phyloP scores from a whole-genome alignment of 2,797 vertebrate genomes.

The Sebastes hopkinsi region DNA sequence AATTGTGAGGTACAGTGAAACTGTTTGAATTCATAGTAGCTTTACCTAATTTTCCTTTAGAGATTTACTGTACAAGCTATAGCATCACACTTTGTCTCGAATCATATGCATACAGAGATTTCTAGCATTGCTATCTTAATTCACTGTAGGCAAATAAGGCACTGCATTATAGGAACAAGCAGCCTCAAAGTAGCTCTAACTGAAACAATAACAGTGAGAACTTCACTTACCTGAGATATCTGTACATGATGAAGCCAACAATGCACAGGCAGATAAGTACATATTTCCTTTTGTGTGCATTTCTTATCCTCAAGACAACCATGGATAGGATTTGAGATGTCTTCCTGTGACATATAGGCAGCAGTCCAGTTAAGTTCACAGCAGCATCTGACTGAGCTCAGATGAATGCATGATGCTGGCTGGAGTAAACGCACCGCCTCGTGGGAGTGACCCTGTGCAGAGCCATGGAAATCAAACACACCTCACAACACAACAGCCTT shows the following conservation, averaged over 20 bases:
- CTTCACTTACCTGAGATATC: slow-evolving; percentile 75
- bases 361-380: neutral
- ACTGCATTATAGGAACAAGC: neutral
- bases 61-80: neutral
- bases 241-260: slow-evolving; percentile 74
- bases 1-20: neutral
- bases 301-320: slow-evolving; percentile 77
- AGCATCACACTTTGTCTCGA: neutral
- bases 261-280: slow-evolving; percentile 75
- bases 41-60: neutral
- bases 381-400: slow-evolving; percentile 30
- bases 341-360: slow-evolving; percentile 11
- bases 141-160: neutral
- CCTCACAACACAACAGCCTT: slow-evolving; percentile 5
- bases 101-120: neutral
- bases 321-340: slow-evolving; percentile 51
- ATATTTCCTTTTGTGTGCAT: slow-evolving; percentile 74
- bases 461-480: slow-evolving; percentile 27
- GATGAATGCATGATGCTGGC: slow-evolving; percentile 18
- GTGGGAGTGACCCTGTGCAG: slow-evolving; percentile 48
- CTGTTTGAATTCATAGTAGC: neutral
- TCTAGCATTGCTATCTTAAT: neutral
- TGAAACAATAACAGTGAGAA: neutral
- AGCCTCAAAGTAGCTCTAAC: neutral
- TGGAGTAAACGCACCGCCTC: slow-evolving; percentile 45